Evolutionary conservation across 2,113 vertebrate species (phyloP).

Genomic region (rabbit (Oryctolagus cuniculus)): DNA sequence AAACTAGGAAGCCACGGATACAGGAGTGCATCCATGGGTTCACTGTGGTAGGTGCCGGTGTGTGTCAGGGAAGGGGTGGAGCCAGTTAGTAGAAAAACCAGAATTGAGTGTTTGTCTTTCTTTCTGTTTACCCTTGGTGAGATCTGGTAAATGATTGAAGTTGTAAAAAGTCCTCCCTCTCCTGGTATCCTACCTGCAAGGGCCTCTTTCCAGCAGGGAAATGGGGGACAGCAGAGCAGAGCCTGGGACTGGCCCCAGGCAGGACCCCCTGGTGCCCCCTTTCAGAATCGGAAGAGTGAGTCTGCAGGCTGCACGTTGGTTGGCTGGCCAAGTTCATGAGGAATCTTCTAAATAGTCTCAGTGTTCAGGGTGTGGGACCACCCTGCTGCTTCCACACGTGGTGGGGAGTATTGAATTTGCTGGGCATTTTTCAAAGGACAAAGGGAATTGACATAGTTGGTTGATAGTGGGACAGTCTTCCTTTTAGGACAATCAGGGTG

Average conservation of each 20-base stretch:
- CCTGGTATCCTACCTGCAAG: background rate
- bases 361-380: background rate
- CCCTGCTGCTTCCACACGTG: accelerated
- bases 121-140: background rate
- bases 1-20: background rate
- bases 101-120: background rate
- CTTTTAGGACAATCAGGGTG: background rate
- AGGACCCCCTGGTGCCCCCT: background rate
- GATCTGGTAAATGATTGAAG: background rate
- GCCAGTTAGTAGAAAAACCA: background rate
- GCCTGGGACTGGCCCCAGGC: background rate
- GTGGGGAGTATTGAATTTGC: background rate
- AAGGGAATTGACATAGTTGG: background rate
- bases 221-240: background rate
- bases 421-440: background rate
- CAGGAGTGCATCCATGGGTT: background rate
- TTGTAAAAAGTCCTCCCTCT: background rate
- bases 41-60: background rate
- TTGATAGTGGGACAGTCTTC: background rate
- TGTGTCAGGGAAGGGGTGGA: background rate
- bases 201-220: background rate
- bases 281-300: background rate
- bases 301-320: background rate
- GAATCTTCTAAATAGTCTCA: background rate
- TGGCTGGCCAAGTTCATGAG: background rate